Evolutionary conservation across 2,113 vertebrate species (phyloP).

Genomic region (Strix uralensis): DNA sequence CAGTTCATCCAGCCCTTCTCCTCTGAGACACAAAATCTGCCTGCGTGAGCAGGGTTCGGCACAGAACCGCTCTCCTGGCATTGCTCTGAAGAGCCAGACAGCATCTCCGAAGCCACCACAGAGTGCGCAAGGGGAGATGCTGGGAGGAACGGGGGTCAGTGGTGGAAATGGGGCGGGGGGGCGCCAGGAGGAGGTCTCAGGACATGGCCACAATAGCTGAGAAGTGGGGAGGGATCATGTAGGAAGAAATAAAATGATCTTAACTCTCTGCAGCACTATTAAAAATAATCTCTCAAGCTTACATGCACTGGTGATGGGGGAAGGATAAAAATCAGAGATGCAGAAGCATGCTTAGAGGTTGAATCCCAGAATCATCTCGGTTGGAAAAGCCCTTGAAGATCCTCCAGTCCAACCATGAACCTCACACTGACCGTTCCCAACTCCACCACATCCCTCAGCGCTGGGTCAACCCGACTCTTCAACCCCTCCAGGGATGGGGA

Average conservation of each 20-base stretch:
- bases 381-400: no score
- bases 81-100: neutral
- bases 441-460: no score
- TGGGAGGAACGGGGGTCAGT: neutral
- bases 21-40: rapidly evolving
- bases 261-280: neutral
- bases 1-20: neutral
- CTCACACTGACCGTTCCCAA: no score
- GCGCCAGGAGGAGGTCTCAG: neutral
- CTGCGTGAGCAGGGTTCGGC: rapidly evolving
- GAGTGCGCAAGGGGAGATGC: rapidly evolving
- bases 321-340: neutral
- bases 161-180: neutral
- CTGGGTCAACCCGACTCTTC: no score
- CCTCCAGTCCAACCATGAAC: no score
- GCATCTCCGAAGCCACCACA: neutral
- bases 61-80: rapidly evolving
- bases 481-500: no score
- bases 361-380: neutral
- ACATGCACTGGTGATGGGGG: neutral
- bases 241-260: neutral
- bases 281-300: neutral
- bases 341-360: neutral
- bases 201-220: rapidly evolving
- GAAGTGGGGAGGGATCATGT: neutral